Percentiles rank a stretch among this genome's conserved stretches.
phyloP scores from a whole-genome alignment of 1,140 invertebrate species.

The Arctopsyche grandis region DNA sequence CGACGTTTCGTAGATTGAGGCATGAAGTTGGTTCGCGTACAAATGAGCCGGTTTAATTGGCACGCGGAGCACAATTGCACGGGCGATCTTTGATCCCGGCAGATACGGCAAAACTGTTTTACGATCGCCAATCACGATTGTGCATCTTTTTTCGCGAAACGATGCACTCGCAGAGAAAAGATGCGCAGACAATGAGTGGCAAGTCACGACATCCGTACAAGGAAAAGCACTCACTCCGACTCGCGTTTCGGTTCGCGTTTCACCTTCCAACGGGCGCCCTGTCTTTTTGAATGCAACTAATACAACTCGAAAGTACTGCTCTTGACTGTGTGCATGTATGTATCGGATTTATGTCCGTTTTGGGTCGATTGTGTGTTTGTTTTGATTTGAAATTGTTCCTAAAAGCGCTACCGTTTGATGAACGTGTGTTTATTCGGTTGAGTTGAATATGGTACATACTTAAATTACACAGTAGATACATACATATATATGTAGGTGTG shows the following conservation, averaged over 20 bases:
- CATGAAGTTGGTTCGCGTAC: background rate
- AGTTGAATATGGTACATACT: no score
- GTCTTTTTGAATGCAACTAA: background rate
- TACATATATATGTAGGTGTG: no score
- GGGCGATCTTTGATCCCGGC: conserved; percentile 14
- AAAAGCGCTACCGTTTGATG: no score
- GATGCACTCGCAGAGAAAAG: background rate
- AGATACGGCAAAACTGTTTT: conserved; percentile 10
- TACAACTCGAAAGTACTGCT: no score
- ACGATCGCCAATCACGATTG: conserved; percentile 22
- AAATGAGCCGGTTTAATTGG: conserved; percentile 19
- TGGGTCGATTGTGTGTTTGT: no score
- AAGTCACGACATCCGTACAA: conserved; percentile 17
- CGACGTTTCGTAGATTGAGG: background rate
- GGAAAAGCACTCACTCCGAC: conserved; percentile 1
- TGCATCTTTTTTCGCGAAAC: conserved; percentile 5
- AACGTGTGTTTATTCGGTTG: no score
- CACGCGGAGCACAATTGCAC: background rate
- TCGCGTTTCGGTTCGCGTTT: background rate
- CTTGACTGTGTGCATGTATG: no score
- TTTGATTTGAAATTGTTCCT: no score
- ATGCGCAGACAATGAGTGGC: conserved; percentile 30
- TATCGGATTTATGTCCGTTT: no score
- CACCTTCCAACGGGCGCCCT: background rate
- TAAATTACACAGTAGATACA: no score